Evolutionary conservation across 2,888 invertebrate genomes (phyloP), one percentile per base, ranked within the genome.

Genomic region (Gibbula magus): DNA sequence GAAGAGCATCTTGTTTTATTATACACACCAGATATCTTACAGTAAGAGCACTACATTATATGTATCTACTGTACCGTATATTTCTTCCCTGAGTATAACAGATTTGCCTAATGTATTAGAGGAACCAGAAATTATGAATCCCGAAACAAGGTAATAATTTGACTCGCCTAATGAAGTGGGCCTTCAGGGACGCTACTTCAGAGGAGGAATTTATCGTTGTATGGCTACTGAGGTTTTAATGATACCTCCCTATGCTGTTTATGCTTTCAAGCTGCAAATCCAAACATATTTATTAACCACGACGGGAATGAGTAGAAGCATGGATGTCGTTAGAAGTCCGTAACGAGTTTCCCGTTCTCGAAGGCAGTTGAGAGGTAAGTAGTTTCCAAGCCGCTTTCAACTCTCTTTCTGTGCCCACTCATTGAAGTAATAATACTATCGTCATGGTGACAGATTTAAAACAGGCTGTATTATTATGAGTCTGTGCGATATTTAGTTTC

Each of bases 181-280:
- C 29, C 29, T 29, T 29, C 25, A 61, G 29, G 61, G 29, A 61
- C 16, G 29, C 61, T 61, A 61, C 61, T 61, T 61, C 25, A 61
- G 61, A 61, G 29, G 61, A 61, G 61, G 61, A 61, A 61, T 61
- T 61, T 61, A 61, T 61, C 22, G 61, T 61, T 29, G 29, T 61
- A 61, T 29, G 29, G 61, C 61, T 61, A 25, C 61, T 25, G 61
- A 61, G 61, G 61, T 61, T 61, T 61, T 61, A 61, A 61, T 61
- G 61, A 25, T 61, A 61, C 61, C 61, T 25, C 61, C 29, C 61
- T 29, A 61, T 61, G 61, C 29, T 61, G 61, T 61, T 61, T 61
- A 29, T 29, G 61, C 61, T 61, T 61, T 61, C 61, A 61, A 61
- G 61, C 61, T 61, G 61, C 61, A 61, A 61, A 61, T 61, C 61